phyloP scores from a whole-genome alignment of 2,797 vertebrate genomes.

The Pantherophis vulpinus region DNA sequence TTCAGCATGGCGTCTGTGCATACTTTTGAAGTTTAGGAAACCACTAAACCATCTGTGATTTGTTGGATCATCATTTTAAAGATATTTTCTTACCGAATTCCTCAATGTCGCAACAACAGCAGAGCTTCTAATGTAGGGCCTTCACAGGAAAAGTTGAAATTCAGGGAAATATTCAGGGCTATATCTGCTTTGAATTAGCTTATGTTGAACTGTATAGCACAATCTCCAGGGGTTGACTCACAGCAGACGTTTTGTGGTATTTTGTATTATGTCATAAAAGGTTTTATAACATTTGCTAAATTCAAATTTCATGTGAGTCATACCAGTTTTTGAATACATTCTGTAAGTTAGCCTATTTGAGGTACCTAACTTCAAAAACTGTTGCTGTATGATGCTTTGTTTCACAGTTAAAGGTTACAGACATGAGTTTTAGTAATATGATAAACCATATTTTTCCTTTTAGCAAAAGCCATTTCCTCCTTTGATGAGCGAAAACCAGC shows the following conservation, averaged over 20 bases:
- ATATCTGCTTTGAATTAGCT: neutral
- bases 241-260: neutral
- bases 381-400: neutral
- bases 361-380: neutral
- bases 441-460: neutral
- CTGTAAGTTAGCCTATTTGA: neutral
- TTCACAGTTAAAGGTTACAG: neutral
- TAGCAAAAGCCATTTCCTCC: neutral
- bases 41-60: neutral
- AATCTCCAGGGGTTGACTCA: neutral
- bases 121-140: neutral
- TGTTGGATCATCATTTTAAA: neutral
- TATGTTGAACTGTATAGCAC: neutral
- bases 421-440: neutral
- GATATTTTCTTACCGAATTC: neutral
- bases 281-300: neutral
- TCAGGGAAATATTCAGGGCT: neutral
- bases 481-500: neutral
- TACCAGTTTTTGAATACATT: neutral
- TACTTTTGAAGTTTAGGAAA: neutral
- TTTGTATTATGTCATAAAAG: neutral
- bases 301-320: neutral
- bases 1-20: neutral
- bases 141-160: neutral
- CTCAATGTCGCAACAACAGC: neutral